A percentile compares a stretch with the other conserved stretches of the same genome.
These are phyloP conservation scores for Scaptomyza polygonia DNA, from an alignment of 2,888 invertebrate species.

Conservation along the genomic window DNA sequence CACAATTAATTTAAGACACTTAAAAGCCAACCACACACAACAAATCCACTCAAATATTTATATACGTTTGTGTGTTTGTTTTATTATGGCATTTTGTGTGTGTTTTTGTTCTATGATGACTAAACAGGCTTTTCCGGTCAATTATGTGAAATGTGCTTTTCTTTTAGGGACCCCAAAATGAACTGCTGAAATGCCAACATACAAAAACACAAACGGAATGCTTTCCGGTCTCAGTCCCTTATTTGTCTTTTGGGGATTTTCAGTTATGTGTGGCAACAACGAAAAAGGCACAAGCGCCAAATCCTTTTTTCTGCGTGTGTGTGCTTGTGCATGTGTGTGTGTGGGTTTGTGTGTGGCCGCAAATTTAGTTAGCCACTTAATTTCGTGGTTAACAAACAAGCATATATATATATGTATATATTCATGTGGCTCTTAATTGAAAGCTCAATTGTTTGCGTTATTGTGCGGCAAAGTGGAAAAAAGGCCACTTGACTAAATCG, in stretches of 20 bases:
- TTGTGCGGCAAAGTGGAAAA: slow-evolving; percentile 17
- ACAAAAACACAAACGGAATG: slow-evolving; percentile 64
- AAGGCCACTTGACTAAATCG: slow-evolving; percentile 4
- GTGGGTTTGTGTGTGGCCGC: slow-evolving; percentile 53
- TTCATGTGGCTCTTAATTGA: slow-evolving; percentile 58
- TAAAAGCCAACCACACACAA: slow-evolving; percentile 18
- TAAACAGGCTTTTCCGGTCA: slow-evolving; percentile 72
- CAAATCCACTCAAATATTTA: slow-evolving; percentile 34
- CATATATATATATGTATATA: slow-evolving; percentile 17
- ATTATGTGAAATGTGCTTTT: slow-evolving; percentile 33
- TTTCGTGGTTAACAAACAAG: slow-evolving; percentile 77
- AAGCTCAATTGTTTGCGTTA: slow-evolving; percentile 56
- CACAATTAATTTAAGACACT: slow-evolving; percentile 28
- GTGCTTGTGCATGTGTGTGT: slow-evolving; percentile 16
- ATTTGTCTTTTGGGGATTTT: slow-evolving; percentile 68
- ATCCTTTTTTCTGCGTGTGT: slow-evolving; percentile 29
- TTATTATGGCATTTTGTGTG: slow-evolving; percentile 3
- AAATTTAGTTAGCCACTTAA: slow-evolving; percentile 82
- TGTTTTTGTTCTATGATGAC: slow-evolving; percentile 6
- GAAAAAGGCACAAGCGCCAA: slow-evolving; percentile 61
- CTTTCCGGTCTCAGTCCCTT: slow-evolving; percentile 55
- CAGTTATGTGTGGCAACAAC: slow-evolving; percentile 25
- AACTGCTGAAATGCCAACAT: slow-evolving; percentile 77
- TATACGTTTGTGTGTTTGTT: slow-evolving; percentile 29
- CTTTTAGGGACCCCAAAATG: slow-evolving; percentile 56